Conservation (phyloP, 2,113 vertebrate species). For the Dipodomys ordii region DNA sequence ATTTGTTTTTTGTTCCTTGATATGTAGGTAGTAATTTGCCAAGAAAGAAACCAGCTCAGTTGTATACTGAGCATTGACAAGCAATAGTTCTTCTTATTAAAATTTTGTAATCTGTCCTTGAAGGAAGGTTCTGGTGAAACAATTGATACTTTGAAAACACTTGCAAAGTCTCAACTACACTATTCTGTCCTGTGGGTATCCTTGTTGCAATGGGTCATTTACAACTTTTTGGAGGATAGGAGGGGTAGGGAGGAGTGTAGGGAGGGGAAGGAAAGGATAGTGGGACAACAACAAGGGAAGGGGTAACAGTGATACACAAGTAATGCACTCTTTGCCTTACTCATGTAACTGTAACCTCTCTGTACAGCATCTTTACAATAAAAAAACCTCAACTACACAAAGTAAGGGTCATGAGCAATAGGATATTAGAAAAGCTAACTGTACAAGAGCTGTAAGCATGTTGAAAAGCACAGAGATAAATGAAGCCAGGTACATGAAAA, state of each 20-base stretch:
- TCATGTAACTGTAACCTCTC: too few relatives aligned
- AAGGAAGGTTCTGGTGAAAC: conserved; percentile 27
- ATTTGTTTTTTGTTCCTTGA: conserved; percentile 45
- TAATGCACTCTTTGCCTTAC: too few relatives aligned
- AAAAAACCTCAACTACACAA: not conserved
- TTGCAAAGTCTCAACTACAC: not conserved
- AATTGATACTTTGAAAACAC: conserved; percentile 19
- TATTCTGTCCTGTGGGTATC: too few relatives aligned
- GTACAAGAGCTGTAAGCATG: conserved; percentile 5
- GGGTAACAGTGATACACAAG: too few relatives aligned
- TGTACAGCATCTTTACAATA: not conserved
- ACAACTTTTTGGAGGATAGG: too few relatives aligned
- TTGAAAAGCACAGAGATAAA: conserved; percentile 63
- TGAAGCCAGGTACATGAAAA: conserved; percentile 46
- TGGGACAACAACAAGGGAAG: too few relatives aligned
- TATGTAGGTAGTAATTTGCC: not conserved
- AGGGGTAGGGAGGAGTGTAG: too few relatives aligned
- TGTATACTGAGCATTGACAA: conserved; percentile 12
- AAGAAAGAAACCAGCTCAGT: not conserved
- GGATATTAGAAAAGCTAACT: conserved; percentile 36
- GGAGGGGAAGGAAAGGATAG: too few relatives aligned
- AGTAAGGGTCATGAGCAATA: not conserved
- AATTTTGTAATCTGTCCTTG: not conserved
- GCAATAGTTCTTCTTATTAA: not conserved
- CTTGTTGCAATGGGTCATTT: too few relatives aligned